These are phyloP conservation scores for Steinernema hermaphroditum DNA, from an alignment of 2,888 invertebrate genomes.

Conservation along the genomic window DNA sequence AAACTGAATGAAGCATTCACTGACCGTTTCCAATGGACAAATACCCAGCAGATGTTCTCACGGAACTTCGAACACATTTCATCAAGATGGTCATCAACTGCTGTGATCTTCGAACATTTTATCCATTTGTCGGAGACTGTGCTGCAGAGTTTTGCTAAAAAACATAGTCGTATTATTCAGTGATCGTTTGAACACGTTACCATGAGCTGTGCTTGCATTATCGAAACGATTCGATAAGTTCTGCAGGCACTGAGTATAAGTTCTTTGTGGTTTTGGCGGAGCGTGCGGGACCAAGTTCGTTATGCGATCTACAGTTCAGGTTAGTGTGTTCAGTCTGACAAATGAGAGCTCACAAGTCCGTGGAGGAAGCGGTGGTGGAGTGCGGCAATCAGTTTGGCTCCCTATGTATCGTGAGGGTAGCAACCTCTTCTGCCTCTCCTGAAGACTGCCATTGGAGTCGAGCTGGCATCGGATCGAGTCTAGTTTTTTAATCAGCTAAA, in stretches of 20 bases:
- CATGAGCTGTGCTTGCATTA: too few species aligned
- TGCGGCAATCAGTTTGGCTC: not conserved
- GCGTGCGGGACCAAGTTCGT: not conserved
- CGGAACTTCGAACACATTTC: not conserved
- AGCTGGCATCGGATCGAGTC: not conserved
- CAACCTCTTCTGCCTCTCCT: not conserved
- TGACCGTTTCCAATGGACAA: not conserved
- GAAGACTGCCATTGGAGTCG: not conserved
- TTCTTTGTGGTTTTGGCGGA: slow-evolving; percentile 21
- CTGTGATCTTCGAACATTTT: not conserved
- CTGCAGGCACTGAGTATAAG: not conserved
- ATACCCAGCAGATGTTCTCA: not conserved
- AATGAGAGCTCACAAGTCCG: slow-evolving; percentile 3
- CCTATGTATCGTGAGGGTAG: not conserved
- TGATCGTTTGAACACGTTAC: too few species aligned
- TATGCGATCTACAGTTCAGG: not conserved
- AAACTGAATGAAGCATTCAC: not conserved
- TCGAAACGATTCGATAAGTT: not conserved
- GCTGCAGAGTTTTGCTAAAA: not conserved
- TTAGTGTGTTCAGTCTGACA: too few species aligned
- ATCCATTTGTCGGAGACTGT: not conserved
- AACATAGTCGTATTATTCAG: too few species aligned
- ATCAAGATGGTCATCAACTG: not conserved
- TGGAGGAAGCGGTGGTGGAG: slow-evolving; percentile 16
- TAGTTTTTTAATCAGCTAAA: slow-evolving; percentile 8